phyloP scores from a whole-genome alignment of 2,888 invertebrate genomes.

The Ametastegia equiseti region DNA sequence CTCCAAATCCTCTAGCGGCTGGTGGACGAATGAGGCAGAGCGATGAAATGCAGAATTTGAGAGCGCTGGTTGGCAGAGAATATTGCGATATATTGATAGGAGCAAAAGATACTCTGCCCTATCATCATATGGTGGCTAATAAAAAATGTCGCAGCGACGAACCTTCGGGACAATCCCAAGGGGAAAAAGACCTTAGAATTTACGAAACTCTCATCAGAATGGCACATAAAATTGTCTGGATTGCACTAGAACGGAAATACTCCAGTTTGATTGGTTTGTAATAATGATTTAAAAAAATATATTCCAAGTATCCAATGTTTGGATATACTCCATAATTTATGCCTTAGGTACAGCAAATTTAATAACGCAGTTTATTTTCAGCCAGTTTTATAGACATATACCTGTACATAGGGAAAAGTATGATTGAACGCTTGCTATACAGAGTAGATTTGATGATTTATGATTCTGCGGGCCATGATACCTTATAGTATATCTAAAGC shows the following conservation, averaged over 20 bases:
- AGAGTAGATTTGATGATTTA: constrained; percentile 25
- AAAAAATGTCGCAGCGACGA: constrained; percentile 75
- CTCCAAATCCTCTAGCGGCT: constrained; percentile 67
- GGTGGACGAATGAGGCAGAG: constrained; percentile 63
- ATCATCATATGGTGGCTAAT: constrained; percentile 79
- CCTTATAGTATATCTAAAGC: neutral
- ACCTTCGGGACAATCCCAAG: constrained; percentile 76
- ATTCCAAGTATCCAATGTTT: neutral
- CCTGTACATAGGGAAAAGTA: constrained; percentile 16
- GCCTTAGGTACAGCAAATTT: neutral
- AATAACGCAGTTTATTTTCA: neutral
- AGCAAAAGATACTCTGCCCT: constrained; percentile 64
- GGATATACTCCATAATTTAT: neutral
- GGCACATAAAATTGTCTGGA: constrained; percentile 81
- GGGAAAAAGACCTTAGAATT: constrained; percentile 81
- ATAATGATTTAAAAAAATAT: neutral
- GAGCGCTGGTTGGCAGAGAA: constrained; percentile 80
- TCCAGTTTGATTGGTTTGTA: constrained; percentile 80
- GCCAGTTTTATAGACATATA: neutral
- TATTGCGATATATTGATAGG: constrained; percentile 81
- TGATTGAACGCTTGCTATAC: neutral
- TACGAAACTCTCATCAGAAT: constrained; percentile 80
- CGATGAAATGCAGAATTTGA: constrained; percentile 79
- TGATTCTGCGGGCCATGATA: constrained; percentile 14
- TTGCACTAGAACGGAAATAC: constrained; percentile 80